Conservation (phyloP, 37 sponge, comb jelly and placozoan genomes). For the Cliona cf. orientalis region DNA sequence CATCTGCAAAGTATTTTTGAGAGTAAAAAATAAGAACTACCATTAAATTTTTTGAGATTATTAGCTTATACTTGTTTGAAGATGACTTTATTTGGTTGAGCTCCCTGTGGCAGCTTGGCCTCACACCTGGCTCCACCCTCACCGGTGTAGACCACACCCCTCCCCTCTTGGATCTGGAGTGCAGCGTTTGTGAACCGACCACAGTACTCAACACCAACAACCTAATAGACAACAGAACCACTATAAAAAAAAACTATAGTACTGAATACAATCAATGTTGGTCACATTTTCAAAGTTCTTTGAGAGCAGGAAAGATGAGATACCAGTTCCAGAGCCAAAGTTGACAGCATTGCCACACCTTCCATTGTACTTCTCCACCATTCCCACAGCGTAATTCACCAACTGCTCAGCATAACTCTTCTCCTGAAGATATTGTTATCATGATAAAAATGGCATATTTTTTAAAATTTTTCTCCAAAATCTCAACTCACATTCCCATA, state of each 20-base stretch:
- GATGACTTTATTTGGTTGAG: slow-evolving; percentile 1
- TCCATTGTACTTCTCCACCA: neutral
- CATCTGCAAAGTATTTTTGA: slow-evolving; percentile 70
- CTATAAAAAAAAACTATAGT: neutral
- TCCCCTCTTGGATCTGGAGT: slow-evolving; percentile 28
- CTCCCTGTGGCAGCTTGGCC: neutral
- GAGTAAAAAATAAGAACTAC: too few relatives aligned
- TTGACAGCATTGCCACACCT: slow-evolving; percentile 24
- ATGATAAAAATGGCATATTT: neutral
- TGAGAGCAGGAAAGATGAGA: slow-evolving; percentile 46
- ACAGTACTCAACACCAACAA: slow-evolving; percentile 77
- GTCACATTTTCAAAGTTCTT: slow-evolving; percentile 54
- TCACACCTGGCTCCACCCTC: neutral
- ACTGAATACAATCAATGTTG: neutral
- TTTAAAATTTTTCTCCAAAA: slow-evolving; percentile 10
- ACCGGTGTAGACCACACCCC: neutral
- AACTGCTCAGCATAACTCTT: neutral
- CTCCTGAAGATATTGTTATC: neutral
- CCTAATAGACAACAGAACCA: slow-evolving; percentile 14
- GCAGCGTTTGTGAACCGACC: slow-evolving; percentile 70
- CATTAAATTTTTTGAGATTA: too few relatives aligned
- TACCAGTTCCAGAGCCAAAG: slow-evolving; percentile 74
- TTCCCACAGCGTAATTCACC: neutral
- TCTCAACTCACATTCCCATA: slow-evolving; percentile 36
- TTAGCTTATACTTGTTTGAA: slow-evolving; percentile 53